Conservation (phyloP, 2,113 vertebrate genomes). For the Halcyon senegalensis region DNA sequence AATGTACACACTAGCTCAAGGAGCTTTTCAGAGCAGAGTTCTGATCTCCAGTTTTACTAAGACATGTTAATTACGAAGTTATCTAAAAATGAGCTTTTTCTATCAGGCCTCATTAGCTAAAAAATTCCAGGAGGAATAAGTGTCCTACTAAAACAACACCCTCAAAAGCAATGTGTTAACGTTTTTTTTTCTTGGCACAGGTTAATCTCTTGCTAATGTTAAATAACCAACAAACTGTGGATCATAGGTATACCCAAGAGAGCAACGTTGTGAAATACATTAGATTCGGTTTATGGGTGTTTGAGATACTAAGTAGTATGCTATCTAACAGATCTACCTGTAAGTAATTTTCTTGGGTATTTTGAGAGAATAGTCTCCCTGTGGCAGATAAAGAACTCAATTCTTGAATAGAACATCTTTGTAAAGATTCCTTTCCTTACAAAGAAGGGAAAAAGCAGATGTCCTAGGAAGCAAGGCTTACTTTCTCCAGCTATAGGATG, state of each 20-base stretch:
- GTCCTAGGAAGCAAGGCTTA: background rate
- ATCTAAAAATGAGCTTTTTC: background rate
- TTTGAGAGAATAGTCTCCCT: background rate
- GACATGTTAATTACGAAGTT: background rate
- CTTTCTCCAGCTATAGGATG: background rate
- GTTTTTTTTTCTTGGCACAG: background rate
- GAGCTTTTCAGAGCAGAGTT: background rate
- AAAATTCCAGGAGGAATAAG: conserved; percentile 32
- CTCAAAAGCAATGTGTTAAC: background rate
- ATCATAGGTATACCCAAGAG: background rate
- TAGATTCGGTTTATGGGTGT: background rate
- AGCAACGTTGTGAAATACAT: background rate
- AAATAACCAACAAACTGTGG: background rate
- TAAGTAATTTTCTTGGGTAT: background rate
- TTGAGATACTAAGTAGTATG: background rate
- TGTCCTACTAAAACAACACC: conserved; percentile 15
- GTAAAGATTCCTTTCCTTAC: background rate
- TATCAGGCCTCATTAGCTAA: conserved; percentile 23
- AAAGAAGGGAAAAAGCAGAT: background rate
- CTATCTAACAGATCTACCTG: background rate
- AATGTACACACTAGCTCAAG: background rate
- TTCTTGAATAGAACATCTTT: background rate
- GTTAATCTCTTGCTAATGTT: conserved; percentile 17
- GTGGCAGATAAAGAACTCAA: background rate
- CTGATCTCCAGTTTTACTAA: background rate